These are phyloP conservation scores for Diarsia dahlii DNA, from an alignment of 2,888 invertebrate species.

Conservation along the genomic window DNA sequence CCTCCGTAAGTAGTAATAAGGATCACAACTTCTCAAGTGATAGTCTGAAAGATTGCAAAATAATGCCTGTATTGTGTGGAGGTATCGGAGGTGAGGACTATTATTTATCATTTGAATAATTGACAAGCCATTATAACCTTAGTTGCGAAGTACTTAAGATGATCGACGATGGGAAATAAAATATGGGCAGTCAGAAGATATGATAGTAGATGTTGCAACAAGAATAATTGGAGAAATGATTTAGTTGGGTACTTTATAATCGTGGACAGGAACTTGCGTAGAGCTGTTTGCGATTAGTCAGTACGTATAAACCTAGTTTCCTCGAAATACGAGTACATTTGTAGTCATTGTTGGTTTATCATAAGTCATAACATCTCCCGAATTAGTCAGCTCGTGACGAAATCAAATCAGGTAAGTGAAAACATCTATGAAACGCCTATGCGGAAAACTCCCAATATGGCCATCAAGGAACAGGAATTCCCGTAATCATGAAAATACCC, in stretches of 20 bases:
- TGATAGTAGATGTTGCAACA: constrained; percentile 19
- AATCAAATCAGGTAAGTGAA: not conserved
- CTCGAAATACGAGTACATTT: constrained; percentile 19
- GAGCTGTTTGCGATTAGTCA: constrained; percentile 48
- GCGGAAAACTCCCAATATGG: not conserved
- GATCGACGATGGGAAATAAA: constrained; percentile 39
- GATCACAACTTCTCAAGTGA: constrained; percentile 34
- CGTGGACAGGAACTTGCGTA: constrained; percentile 30
- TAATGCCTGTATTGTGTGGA: constrained; percentile 55
- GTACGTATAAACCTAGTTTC: constrained; percentile 28
- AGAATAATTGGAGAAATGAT: constrained; percentile 41
- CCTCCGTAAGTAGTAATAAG: constrained; percentile 50
- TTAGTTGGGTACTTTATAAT: constrained; percentile 23
- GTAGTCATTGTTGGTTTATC: constrained; percentile 39
- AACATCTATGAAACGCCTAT: not conserved
- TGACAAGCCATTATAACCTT: constrained; percentile 55
- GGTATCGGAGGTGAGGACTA: constrained; percentile 38
- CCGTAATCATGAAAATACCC: not conserved
- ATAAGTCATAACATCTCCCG: constrained; percentile 9
- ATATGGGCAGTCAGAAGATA: constrained; percentile 21
- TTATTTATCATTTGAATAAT: constrained; percentile 58
- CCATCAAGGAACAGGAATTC: not conserved
- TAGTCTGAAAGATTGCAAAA: constrained; percentile 52
- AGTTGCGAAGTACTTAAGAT: constrained; percentile 35
- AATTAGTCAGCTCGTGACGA: constrained; percentile 28